A percentile compares a stretch with the other conserved stretches of the same genome.
These are phyloP conservation scores for Paralvinella palmiformis DNA, from an alignment of 1,140 invertebrate genomes.

Conservation along the genomic window DNA sequence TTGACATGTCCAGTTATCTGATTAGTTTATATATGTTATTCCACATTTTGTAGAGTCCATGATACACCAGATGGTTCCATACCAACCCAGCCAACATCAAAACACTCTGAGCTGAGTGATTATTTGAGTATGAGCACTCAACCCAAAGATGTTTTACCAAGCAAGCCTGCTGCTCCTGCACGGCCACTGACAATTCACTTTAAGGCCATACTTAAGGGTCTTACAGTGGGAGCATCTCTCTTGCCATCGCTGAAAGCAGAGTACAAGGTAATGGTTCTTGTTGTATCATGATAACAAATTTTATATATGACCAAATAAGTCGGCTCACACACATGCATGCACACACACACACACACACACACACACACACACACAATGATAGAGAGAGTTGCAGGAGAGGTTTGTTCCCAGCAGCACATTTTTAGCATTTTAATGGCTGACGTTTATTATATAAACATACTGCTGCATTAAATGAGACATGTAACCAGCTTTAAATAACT, in stretches of 20 bases:
- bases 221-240: constrained; percentile 85
- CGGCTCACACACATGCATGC: too few relatives aligned
- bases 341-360: too few relatives aligned
- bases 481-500: too few relatives aligned
- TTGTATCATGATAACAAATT: neutral
- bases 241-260: constrained; percentile 80
- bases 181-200: constrained; percentile 48
- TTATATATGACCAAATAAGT: too few relatives aligned
- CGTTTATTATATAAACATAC: too few relatives aligned
- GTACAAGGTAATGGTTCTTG: neutral
- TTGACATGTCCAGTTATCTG: too few relatives aligned
- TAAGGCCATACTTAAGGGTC: constrained; percentile 59
- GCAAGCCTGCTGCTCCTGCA: constrained; percentile 3
- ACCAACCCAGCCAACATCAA: neutral
- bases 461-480: too few relatives aligned
- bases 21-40: too few relatives aligned
- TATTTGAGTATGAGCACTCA: neutral
- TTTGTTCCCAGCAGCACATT: too few relatives aligned
- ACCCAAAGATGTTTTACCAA: neutral
- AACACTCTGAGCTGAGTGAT: constrained; percentile 5
- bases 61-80: neutral
- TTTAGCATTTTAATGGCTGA: too few relatives aligned
- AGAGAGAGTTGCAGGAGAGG: too few relatives aligned
- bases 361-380: too few relatives aligned
- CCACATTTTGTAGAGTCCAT: neutral